Percentiles rank a stretch among this genome's conserved stretches.
Conservation (phyloP, 2,888 invertebrate genomes). For the Morpho deidamia region DNA sequence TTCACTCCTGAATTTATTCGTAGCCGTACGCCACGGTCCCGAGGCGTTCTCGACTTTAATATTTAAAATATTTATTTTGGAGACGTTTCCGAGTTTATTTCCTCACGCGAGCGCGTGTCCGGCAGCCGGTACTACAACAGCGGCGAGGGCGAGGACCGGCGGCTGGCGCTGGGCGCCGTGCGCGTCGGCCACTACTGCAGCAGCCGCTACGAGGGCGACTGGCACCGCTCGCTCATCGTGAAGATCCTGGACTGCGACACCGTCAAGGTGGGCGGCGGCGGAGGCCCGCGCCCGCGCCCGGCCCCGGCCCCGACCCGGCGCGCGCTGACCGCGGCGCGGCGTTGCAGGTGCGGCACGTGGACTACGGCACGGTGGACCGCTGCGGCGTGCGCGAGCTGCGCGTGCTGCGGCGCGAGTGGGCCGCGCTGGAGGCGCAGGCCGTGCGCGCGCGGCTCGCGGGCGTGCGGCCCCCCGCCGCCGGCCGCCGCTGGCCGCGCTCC, state of each 20-base stretch:
- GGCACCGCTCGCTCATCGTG: slow-evolving; percentile 73
- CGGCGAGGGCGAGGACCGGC: slow-evolving; percentile 41
- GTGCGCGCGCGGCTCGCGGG: slow-evolving; percentile 68
- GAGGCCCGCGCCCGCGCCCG: not conserved
- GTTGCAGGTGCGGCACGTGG: slow-evolving; percentile 73
- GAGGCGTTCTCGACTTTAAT: no score
- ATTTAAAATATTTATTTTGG: no score
- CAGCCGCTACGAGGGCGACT: slow-evolving; percentile 61
- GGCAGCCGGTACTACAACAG: slow-evolving; percentile 47
- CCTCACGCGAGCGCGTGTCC: not conserved
- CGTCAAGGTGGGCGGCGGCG: slow-evolving; percentile 50
- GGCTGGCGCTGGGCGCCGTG: slow-evolving; percentile 50
- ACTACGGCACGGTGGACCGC: slow-evolving; percentile 76
- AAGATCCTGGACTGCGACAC: slow-evolving; percentile 51
- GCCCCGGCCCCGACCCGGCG: no score
- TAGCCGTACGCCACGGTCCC: no score
- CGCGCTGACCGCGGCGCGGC: not conserved
- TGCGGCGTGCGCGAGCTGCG: slow-evolving; percentile 38
- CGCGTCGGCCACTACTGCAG: slow-evolving; percentile 69
- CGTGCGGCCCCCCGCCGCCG: slow-evolving; percentile 53
- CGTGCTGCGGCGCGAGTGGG: slow-evolving; percentile 58
- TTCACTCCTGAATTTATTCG: no score
- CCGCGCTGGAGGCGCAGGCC: slow-evolving; percentile 68
- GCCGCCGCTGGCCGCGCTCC: slow-evolving; percentile 64
- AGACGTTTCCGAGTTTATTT: no score